A percentile compares a stretch with the other conserved stretches of the same genome.
Conservation (phyloP, 2,888 invertebrate species). For the Apamea sordens region DNA sequence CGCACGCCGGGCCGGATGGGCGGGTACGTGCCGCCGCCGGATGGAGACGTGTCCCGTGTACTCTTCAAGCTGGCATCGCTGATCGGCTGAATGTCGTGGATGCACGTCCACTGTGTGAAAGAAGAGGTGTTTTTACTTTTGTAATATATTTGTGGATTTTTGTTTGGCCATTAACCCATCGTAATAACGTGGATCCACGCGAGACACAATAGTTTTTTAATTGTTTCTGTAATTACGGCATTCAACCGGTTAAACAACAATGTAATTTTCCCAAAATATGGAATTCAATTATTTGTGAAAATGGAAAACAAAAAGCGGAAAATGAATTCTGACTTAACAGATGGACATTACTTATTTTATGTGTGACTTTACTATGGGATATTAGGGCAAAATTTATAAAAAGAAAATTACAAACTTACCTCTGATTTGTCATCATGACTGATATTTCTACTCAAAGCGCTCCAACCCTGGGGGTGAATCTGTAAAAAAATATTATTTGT, state of each 20-base stretch:
- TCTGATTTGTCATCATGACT: constrained; percentile 96
- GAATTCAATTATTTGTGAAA: not conserved
- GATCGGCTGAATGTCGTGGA: constrained; percentile 96
- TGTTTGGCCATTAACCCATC: not conserved
- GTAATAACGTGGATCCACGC: too few relatives aligned
- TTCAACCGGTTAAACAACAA: too few relatives aligned
- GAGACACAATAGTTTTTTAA: too few relatives aligned
- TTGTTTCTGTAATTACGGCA: too few relatives aligned
- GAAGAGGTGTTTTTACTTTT: not conserved
- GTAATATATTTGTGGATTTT: not conserved
- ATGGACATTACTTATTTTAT: not conserved
- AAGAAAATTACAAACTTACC: constrained; percentile 82
- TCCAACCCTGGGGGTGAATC: constrained; percentile 97
- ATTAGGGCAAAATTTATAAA: not conserved
- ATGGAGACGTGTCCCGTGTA: constrained; percentile 72
- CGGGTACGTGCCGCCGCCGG: constrained; percentile 50
- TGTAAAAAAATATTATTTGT: constrained; percentile 78
- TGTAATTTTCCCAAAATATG: not conserved
- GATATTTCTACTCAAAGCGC: constrained; percentile 96
- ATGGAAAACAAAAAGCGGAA: not conserved
- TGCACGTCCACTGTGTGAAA: constrained; percentile 94
- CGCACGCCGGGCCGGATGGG: constrained; percentile 60
- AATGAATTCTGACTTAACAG: not conserved
- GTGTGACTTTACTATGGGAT: not conserved
- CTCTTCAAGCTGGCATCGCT: constrained; percentile 77